Evolutionary conservation across 2,113 vertebrate species (phyloP).

Genomic region (Callithrix jacchus): DNA sequence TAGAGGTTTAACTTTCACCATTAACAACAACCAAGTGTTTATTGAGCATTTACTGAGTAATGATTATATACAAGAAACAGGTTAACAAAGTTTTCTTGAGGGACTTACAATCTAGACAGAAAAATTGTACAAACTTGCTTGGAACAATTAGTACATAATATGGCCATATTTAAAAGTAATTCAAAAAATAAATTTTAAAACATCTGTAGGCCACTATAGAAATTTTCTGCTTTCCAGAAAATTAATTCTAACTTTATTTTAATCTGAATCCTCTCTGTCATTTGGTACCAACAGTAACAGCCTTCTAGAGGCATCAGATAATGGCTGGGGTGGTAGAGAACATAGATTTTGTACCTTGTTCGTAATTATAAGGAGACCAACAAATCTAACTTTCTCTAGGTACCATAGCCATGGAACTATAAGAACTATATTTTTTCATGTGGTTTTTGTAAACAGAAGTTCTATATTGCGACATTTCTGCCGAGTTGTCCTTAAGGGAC

Average conservation of each 20-base stretch:
- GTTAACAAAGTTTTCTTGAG: neutral
- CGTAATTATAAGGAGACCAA: neutral
- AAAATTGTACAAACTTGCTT: neutral
- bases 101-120: neutral
- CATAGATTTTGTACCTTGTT: neutral
- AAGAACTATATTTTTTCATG: neutral
- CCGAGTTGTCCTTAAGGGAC: neutral
- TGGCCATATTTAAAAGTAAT: neutral
- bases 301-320: neutral
- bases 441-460: neutral
- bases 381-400: neutral
- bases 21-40: neutral
- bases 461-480: neutral
- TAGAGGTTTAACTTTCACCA: neutral
- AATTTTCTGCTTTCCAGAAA: neutral
- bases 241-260: neutral
- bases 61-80: neutral
- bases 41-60: neutral
- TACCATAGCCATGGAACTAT: neutral
- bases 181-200: neutral
- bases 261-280: neutral
- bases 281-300: neutral
- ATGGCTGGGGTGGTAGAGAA: fast-evolving
- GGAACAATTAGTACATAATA: neutral
- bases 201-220: neutral